phyloP scores from a whole-genome alignment of 2,888 invertebrate genomes.

The Coleophora flavipennella region DNA sequence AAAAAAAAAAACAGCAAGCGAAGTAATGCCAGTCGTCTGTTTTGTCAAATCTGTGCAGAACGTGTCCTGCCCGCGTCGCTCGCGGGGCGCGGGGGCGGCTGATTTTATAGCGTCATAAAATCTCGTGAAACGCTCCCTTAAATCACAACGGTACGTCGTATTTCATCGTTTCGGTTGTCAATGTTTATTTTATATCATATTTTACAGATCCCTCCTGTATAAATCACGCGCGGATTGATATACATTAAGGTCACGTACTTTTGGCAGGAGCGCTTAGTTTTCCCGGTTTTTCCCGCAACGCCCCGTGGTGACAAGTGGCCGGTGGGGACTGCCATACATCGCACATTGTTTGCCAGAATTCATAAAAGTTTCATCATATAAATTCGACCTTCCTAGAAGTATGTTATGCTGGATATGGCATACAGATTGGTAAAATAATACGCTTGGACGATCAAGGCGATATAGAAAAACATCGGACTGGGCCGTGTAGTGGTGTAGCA shows the following conservation, averaged over 20 bases:
- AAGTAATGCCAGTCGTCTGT: conserved; percentile 68
- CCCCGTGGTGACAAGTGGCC: conserved; percentile 46
- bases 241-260: conserved; percentile 71
- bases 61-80: conserved; percentile 53
- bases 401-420: no score
- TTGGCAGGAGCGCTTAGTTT: conserved; percentile 63
- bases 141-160: conserved; percentile 67
- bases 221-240: conserved; percentile 68
- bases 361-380: conserved; percentile 10
- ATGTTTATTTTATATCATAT: conserved; percentile 74
- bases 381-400: background rate
- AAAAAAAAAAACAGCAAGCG: conserved; percentile 54
- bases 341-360: conserved; percentile 23
- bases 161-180: conserved; percentile 72
- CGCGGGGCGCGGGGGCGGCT: conserved; percentile 44
- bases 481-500: no score
- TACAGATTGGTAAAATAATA: no score
- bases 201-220: conserved; percentile 67
- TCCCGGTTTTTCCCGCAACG: conserved; percentile 23
- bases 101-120: conserved; percentile 71
- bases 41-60: conserved; percentile 69
- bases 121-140: conserved; percentile 69
- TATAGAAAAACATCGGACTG: no score
- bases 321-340: conserved; percentile 21
- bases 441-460: no score